These are phyloP conservation scores for Caenorhabditis becei DNA, from an alignment of 2,888 invertebrate genomes.

Conservation along the genomic window DNA sequence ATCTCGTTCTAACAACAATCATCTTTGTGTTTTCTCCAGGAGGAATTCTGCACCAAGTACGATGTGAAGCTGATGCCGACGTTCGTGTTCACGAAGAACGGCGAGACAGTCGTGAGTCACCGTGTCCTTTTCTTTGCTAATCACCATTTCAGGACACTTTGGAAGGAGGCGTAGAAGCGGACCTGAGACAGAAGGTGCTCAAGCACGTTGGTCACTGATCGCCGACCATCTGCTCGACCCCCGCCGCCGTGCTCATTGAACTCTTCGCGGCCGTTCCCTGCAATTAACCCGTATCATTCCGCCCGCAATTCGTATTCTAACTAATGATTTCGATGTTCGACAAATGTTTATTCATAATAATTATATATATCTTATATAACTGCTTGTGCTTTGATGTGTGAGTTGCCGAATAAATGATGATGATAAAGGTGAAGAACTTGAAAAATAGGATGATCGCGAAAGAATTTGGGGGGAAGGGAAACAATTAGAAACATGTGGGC, in stretches of 20 bases:
- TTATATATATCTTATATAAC: constrained; percentile 35
- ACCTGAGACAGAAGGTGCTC: constrained; percentile 61
- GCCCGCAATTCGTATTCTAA: constrained; percentile 19
- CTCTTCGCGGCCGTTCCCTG: constrained; percentile 33
- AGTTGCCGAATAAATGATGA: constrained; percentile 35
- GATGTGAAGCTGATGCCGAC: constrained; percentile 81
- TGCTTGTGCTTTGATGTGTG: constrained; percentile 39
- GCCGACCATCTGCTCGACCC: constrained; percentile 34
- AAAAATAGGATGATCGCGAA: constrained; percentile 40
- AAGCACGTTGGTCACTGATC: constrained; percentile 52
- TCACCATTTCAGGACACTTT: constrained; percentile 68
- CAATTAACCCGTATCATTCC: constrained; percentile 45
- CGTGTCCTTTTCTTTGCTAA: constrained; percentile 4
- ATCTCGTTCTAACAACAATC: too few relatives aligned
- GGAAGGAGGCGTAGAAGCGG: constrained; percentile 77
- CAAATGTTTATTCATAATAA: constrained; percentile 53
- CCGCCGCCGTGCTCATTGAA: constrained; percentile 37
- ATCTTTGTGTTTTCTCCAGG: too few relatives aligned
- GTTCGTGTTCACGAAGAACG: constrained; percentile 79
- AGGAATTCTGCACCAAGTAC: constrained; percentile 73
- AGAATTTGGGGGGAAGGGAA: constrained; percentile 44
- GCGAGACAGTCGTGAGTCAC: constrained; percentile 70
- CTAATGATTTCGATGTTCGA: constrained; percentile 44
- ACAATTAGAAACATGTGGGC: neutral
- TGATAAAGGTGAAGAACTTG: neutral